Base-by-base conservation (phyloP, 2,888 invertebrate genomes). In the Beris morrisii region DNA sequence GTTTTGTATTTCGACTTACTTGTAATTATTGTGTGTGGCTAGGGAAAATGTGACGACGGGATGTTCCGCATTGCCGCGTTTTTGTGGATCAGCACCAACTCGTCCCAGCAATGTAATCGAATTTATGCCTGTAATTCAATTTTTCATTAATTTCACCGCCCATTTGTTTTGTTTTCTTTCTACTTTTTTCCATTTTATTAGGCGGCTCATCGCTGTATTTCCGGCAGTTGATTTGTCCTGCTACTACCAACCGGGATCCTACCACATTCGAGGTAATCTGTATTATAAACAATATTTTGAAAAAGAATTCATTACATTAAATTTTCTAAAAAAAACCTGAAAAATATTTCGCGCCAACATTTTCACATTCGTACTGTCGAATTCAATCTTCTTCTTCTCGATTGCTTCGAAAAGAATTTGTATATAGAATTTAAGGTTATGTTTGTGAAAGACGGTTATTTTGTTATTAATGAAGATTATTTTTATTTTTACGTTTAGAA, bases 21-120 rank as follows among this genome's bases (percentile, higher is more conserved):
- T 90, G 79, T 92, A 95, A 77, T 91, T 92, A 50, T 86, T 87
- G 75, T 95, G 93, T 30, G 96, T 97, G 4, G 96, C 96, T 63
- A 97, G 75, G 0, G 95, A 92, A 80, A 97, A 96, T 71, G 92
- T 87, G 32, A 93, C 87, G 30, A 95, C 92, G 3, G 95, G 95
- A 79, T 92, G 93, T 68, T 90, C 86, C 59, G 88, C 86, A 2
- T 85, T 85, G 3, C 96, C 96, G 71, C 93, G 86, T 75, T 89
- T 86, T 77, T 94, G 92, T 2, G 96, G 94, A 77, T 93, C 92
- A n/a, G 86, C 88, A 0, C 96, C 96, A 46, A 91, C 92, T 76
- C 96, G 84, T 4, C 96, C 96, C 64, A 97, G 79, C 46, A 97
- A 80, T 28, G 89, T 91, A 0, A 95, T 91, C 78, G 86, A 88